Base-by-base conservation (phyloP, 2,113 vertebrate genomes). In the Neotoma lepida region DNA sequence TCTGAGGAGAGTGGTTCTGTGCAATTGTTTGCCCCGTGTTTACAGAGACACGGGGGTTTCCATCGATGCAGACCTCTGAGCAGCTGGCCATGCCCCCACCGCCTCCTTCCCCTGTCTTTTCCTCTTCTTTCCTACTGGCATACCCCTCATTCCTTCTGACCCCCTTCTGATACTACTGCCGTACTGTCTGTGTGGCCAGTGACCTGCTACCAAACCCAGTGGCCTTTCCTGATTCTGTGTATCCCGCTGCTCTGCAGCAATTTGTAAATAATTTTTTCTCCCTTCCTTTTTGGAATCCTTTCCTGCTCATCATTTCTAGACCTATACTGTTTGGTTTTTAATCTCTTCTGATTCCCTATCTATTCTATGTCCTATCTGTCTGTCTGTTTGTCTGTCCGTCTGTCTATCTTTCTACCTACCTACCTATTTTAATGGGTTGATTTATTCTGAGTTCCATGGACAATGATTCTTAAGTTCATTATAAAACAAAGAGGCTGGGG, bases 21-120 rank as follows among this genome's bases (percentile, higher is more conserved):
- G 81, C 56, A 33, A 14, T 97, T 95, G 93, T 96, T 95, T 96
- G 33, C 61, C n/a, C 33, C 82, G 35, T 90, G 88, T 91, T 93
- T 90, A 54, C n/a, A 68, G 30, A 92, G 94, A 80, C 24, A 51
- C 20, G n/a, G 76, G 89, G 70, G 86, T 94, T 91, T 87, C 89
- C 58, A 73, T 68, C 63, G 84, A 89, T 68, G 73, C n/a, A 12
- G 33, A 63, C 77, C 78, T 90, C 82, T 20, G 1, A 86, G 35
- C 30, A 66, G 44, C 61, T 0, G 4, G 41, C 64, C 9, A 0
- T 56, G 1, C 20, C 77, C 74, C 54, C 18, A 9, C 49, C 22
- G 33, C 9, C 18, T 54, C 46, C 88, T 54, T 61, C 35, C 24
- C 76, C n/a, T 2, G 28, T 64, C 58, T 44, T 73, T n/a, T 33